Evolutionary conservation across 1,140 invertebrate genomes (phyloP).

Genomic region (Pachypeltis micranthus): DNA sequence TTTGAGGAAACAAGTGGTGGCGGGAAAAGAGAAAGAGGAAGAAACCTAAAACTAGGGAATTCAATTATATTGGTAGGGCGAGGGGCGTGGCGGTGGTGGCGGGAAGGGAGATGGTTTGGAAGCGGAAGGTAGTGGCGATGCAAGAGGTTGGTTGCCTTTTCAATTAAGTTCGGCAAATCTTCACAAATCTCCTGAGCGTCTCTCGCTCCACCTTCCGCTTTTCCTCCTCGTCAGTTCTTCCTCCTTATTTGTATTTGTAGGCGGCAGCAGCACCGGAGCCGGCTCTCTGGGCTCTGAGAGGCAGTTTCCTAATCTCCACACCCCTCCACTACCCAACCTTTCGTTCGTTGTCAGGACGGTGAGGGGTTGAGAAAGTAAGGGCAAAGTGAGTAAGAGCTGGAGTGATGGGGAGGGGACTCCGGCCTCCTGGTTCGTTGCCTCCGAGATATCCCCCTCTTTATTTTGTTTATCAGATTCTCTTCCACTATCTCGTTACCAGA

Average conservation of each 20-base stretch:
- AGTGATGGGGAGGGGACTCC: not conserved
- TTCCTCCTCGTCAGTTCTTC: too few relatives aligned
- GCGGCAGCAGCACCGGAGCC: too few relatives aligned
- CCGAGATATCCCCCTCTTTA: not conserved
- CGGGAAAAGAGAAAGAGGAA: not conserved
- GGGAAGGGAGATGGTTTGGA: too few relatives aligned
- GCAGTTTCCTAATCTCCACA: not conserved
- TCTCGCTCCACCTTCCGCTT: too few relatives aligned
- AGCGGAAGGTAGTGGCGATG: not conserved
- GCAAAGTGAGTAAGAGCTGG: not conserved
- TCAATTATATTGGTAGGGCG: not conserved
- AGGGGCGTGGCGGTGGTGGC: not conserved
- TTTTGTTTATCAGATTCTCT: constrained; percentile 8
- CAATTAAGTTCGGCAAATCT: constrained; percentile 7
- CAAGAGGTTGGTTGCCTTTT: constrained; percentile 1
- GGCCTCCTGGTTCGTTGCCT: constrained; percentile 2
- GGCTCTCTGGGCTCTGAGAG: too few relatives aligned
- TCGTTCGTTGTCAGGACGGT: too few relatives aligned
- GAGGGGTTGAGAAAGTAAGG: too few relatives aligned
- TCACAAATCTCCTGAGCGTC: not conserved
- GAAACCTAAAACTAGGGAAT: not conserved
- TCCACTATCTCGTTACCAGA: not conserved
- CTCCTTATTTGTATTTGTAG: constrained; percentile 4
- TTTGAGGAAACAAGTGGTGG: too few relatives aligned
- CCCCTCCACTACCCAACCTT: too few relatives aligned